These are phyloP conservation scores for Lithophane ornitopus DNA, from an alignment of 2,888 invertebrate species.

Conservation along the genomic window DNA sequence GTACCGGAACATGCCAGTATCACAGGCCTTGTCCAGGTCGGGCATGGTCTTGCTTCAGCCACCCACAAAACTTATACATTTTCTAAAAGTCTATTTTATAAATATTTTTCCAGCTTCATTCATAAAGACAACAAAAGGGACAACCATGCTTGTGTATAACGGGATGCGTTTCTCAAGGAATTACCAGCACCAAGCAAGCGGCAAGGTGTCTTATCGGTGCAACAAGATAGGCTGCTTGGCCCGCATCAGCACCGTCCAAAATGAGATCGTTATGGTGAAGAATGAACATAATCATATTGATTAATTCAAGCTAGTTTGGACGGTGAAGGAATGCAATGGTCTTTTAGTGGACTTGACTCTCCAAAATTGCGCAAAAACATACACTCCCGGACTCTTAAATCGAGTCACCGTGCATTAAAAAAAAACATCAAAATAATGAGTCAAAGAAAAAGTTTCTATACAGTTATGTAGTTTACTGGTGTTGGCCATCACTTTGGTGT, in stretches of 20 bases:
- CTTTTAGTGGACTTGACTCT: background rate
- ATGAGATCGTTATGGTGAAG: slow-evolving; percentile 69
- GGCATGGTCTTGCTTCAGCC: background rate
- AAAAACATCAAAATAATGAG: background rate
- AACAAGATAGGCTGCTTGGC: slow-evolving; percentile 77
- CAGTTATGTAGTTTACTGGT: too few species aligned
- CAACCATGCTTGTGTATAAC: slow-evolving; percentile 71
- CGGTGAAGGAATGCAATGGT: background rate
- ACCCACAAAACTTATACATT: background rate
- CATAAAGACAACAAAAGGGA: slow-evolving; percentile 71
- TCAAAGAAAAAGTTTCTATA: background rate
- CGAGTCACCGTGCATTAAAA: background rate
- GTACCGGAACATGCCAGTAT: background rate
- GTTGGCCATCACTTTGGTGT: background rate
- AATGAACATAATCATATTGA: slow-evolving; percentile 75
- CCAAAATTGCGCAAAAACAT: background rate
- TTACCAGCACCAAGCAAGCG: slow-evolving; percentile 75
- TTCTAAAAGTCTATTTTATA: background rate
- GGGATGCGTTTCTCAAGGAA: slow-evolving; percentile 77
- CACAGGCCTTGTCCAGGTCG: background rate
- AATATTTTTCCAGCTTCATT: slow-evolving; percentile 67
- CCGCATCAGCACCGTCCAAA: slow-evolving; percentile 72
- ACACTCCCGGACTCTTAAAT: background rate
- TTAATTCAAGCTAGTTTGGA: background rate
- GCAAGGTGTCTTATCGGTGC: slow-evolving; percentile 79